Base-by-base conservation (phyloP, 92 coral and sea anemone species). In the Bergia puertoricense region DNA sequence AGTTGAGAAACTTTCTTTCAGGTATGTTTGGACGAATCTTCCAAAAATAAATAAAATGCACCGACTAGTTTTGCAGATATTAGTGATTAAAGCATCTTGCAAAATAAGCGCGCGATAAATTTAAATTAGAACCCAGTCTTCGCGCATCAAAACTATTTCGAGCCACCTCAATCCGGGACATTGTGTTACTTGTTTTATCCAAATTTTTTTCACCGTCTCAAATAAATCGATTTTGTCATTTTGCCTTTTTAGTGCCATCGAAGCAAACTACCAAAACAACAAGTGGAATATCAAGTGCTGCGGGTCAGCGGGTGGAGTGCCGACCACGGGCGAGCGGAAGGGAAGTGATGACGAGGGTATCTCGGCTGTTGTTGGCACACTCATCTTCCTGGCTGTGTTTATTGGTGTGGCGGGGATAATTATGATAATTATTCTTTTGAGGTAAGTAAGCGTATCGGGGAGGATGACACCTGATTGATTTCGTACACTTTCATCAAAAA, bases 371-470 rank as follows among this genome's bases (percentile, higher is more conserved):
- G 96, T 90, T 37, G 95, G 91, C 16, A 94, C 96, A 30, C 74
- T 94, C 86, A 94, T 94, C 80, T 94, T 92, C 76, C 74, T 94
- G 56, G 91, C 92, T 45, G 91, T 93, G 45, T 78, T 94, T 65
- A 91, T 94, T 44, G 96, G 96, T 14, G 85, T 94, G 15, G 94
- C 87, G 14, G 96, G 96, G 42, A 91, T 94, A 16, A 81, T 93
- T 42, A 90, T 94, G 92, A 88, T 91, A 62, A 45, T 94, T 72
- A 88, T 91, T 40, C 91, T 94, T 39, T 72, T 93, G 50, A 94
- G 88, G 98, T 94, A 76, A 91, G 96, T 87, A 43, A 14, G 0
- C 30, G 30, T 30, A 30, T 30, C 30, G 30, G 30, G 30, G 30
- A 30, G 30, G 30, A 30, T 30, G 30, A 30, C 30, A 30, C 30